Evolutionary conservation across 2,888 invertebrate genomes (phyloP).

Genomic region (Baccha elongata): DNA sequence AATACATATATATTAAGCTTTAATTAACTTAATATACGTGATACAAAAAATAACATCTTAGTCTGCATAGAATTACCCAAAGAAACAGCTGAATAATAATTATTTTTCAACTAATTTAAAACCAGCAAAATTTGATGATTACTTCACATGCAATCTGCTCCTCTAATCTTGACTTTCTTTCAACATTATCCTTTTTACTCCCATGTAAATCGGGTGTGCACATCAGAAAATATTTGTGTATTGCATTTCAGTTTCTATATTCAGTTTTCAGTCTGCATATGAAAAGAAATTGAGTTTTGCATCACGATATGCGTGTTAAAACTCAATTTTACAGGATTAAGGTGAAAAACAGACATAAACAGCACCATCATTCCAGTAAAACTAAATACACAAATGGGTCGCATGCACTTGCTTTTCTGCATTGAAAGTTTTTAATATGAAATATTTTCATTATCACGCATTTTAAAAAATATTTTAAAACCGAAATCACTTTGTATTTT

Average conservation of each 20-base stretch:
- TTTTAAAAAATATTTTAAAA: too few species aligned
- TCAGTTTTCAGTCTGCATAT: constrained; percentile 19
- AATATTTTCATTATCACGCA: too few species aligned
- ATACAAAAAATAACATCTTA: too few species aligned
- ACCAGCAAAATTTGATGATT: background rate
- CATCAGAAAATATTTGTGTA: background rate
- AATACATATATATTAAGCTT: too few species aligned
- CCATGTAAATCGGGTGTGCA: background rate
- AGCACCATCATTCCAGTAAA: background rate
- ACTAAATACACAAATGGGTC: too few species aligned
- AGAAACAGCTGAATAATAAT: too few species aligned
- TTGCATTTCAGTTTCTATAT: constrained; percentile 9
- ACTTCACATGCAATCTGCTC: background rate
- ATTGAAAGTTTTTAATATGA: too few species aligned
- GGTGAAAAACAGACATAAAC: constrained; percentile 4
- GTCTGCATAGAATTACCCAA: too few species aligned
- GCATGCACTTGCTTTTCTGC: too few species aligned
- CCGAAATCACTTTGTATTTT: too few species aligned
- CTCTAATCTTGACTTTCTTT: background rate
- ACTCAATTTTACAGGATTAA: constrained; percentile 63
- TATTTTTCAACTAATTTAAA: background rate
- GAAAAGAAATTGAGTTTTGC: constrained; percentile 44
- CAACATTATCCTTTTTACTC: background rate
- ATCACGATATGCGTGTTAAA: constrained; percentile 56
- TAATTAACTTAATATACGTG: too few species aligned